These are phyloP conservation scores for Aldabrachelys gigantea DNA, from an alignment of 2,113 vertebrate species.

Conservation along the genomic window DNA sequence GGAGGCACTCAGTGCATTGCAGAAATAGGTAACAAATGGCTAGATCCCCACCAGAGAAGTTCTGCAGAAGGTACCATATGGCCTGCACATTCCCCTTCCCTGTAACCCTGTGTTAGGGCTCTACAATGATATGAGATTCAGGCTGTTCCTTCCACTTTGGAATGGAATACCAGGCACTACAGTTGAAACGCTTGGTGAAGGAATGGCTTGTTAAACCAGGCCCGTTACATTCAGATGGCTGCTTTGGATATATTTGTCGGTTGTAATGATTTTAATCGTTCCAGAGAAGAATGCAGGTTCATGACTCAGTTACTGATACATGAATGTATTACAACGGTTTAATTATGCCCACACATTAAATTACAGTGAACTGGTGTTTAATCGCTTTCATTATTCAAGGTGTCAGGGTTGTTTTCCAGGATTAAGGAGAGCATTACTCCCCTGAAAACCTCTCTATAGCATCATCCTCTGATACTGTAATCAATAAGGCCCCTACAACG, in stretches of 20 bases:
- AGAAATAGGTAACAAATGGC: fast-evolving
- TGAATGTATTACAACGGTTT: neutral
- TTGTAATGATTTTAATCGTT: neutral
- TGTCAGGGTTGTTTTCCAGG: neutral
- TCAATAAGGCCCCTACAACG: neutral
- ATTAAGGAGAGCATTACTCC: neutral
- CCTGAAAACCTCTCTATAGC: neutral
- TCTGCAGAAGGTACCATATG: neutral
- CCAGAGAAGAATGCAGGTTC: neutral
- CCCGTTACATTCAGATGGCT: neutral
- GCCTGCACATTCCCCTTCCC: neutral
- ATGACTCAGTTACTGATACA: neutral
- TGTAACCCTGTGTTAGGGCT: neutral
- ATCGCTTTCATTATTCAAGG: neutral
- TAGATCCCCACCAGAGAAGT: neutral
- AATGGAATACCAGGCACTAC: fast-evolving
- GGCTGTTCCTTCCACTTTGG: fast-evolving
- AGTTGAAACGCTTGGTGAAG: neutral
- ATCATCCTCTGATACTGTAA: neutral
- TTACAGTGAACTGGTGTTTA: neutral
- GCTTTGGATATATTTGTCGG: neutral
- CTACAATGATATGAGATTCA: fast-evolving
- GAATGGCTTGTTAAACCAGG: neutral
- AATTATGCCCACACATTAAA: slow-evolving; percentile 3
- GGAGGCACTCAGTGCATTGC: neutral